Evolutionary conservation across 2,888 invertebrate species (phyloP), one percentile per base, ranked within the genome.

Genomic region (Brachyopa scutellaris): DNA sequence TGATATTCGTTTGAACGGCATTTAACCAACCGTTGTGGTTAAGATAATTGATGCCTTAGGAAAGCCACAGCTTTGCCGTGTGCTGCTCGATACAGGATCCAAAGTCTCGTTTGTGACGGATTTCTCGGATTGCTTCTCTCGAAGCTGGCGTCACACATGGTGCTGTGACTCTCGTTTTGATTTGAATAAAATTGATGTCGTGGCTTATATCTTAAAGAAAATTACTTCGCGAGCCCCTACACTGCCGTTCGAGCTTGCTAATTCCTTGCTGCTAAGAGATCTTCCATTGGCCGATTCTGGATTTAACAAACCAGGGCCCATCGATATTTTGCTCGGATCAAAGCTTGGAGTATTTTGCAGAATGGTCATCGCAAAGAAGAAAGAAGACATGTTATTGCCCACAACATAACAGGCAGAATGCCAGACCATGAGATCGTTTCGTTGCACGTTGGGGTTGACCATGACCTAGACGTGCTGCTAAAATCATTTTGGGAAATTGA

Each of bases 1-100:
- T 21, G 47, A 62, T 7, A 13, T 47, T 6, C 49, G 26, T 15
- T 23, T 33, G 1, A 26, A 26, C 17, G 64, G 49, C 1, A 38
- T 64, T 49, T 49, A 49, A 31, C 38, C 49, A 2, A 64, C 64
- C 7, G 64, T 49, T 1, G 23, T 64, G 1, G 64, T 49, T n/a
- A 9, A 49, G 17, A 29, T 64, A 15, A n/a, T 53, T 1, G 36
- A 53, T 33, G 17, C n/a, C 4, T 19, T 9, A 19, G 53, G 53
- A n/a, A 47, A 47, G 6, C 1, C 21, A 9, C 53, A 53, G n/a
- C 3, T 8, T 19, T 53, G 36, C 36, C 53, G 36, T 9, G n/a
- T 53, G 21, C 19, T 53, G 19, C 33, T 53, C 3, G 53, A 53
- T 13, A 53, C 36, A 1, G 53, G 53, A 2, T 53, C 51, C 13